phyloP scores from a whole-genome alignment of 2,797 vertebrate species.

The Bovichtus variegatus region DNA sequence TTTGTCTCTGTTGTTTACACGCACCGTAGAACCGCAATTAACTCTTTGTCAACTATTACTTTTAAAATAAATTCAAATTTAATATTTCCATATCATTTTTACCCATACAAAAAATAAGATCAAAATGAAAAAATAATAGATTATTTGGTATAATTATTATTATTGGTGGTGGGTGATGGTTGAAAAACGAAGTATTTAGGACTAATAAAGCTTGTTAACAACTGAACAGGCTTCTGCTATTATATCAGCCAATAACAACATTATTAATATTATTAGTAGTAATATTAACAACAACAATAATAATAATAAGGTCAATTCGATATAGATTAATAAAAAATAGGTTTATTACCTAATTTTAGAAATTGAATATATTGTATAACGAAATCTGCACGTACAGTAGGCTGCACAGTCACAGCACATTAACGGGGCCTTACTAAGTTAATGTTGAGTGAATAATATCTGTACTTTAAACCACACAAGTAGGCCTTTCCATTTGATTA shows the following conservation, averaged over 20 bases:
- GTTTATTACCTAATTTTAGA: background rate
- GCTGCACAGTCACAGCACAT: background rate
- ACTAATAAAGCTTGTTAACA: background rate
- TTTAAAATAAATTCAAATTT: background rate
- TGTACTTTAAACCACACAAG: background rate
- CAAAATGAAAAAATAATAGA: background rate
- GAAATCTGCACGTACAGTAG: background rate
- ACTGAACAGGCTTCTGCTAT: background rate
- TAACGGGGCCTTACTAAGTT: background rate
- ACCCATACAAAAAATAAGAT: background rate
- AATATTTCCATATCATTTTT: too few relatives aligned
- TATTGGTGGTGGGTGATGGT: background rate
- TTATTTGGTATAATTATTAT: background rate
- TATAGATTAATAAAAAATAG: too few relatives aligned
- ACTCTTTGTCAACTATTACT: background rate
- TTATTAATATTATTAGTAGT: background rate
- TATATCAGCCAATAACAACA: background rate
- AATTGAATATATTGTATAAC: background rate
- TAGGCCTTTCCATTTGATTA: background rate
- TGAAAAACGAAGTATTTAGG: background rate
- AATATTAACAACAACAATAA: background rate
- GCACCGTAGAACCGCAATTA: background rate
- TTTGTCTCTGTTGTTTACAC: slow-evolving; percentile 18
- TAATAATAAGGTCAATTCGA: background rate
- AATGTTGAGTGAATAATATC: background rate